A percentile compares a stretch with the other conserved stretches of the same genome.
phyloP scores from a whole-genome alignment of 2,797 vertebrate species.

The Coranthus polyacanthus region DNA sequence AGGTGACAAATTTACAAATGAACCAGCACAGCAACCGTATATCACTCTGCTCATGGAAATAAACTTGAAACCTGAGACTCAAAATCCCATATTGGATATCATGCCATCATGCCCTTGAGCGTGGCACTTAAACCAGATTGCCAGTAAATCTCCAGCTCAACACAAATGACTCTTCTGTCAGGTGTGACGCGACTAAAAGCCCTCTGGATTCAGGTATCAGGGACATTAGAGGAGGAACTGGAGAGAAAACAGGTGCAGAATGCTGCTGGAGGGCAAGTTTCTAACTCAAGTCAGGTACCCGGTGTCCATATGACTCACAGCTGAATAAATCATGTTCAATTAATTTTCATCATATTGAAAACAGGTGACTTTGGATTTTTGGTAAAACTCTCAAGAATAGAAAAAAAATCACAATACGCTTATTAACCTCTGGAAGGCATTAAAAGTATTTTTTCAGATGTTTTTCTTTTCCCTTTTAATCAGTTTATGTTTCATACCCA shows the following conservation, averaged over 20 bases:
- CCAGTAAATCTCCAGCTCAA: conserved; percentile 72
- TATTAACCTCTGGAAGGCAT: neutral
- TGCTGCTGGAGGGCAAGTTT: conserved; percentile 75
- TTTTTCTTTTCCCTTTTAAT: neutral
- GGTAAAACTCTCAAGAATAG: too few species aligned
- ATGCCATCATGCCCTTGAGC: conserved; percentile 70
- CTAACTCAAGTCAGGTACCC: conserved; percentile 67
- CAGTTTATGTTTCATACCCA: neutral
- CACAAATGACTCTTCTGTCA: conserved; percentile 62
- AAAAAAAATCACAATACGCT: conserved; percentile 1
- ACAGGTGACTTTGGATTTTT: conserved; percentile 13
- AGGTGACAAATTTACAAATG: conserved; percentile 53
- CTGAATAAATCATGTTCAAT: conserved; percentile 66
- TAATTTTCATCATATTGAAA: conserved; percentile 32
- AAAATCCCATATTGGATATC: conserved; percentile 53
- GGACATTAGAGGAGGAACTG: conserved; percentile 50
- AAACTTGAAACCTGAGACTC: conserved; percentile 59
- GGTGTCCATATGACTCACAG: conserved; percentile 54
- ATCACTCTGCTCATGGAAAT: conserved; percentile 54
- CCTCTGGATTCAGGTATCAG: conserved; percentile 65
- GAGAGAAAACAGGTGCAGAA: conserved; percentile 62
- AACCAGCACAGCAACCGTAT: conserved; percentile 32
- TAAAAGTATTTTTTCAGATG: too few species aligned
- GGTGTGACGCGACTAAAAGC: conserved; percentile 50
- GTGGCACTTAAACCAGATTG: conserved; percentile 72